Conservation (phyloP, 2,797 vertebrate species). For the Remorina albescens region DNA sequence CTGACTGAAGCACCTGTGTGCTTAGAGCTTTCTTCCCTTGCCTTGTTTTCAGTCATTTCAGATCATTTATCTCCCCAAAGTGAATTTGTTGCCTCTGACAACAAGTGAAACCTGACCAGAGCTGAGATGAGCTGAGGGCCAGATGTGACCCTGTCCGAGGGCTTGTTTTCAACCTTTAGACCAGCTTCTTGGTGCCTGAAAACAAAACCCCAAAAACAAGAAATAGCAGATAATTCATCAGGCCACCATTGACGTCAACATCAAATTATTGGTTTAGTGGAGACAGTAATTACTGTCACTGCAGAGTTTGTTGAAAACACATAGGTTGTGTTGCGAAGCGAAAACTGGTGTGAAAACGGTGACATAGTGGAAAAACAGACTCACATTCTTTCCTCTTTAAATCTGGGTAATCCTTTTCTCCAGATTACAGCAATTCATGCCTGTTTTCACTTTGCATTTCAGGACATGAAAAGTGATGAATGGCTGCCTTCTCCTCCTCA, state of each 20-base stretch:
- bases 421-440: slow-evolving; percentile 28
- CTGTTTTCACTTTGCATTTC: slow-evolving; percentile 17
- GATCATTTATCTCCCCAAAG: background rate
- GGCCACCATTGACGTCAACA: too few species aligned
- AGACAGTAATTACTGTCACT: too few species aligned
- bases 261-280: too few species aligned
- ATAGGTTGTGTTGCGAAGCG: background rate
- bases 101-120: background rate
- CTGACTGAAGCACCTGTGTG: background rate
- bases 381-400: slow-evolving; percentile 54
- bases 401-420: slow-evolving; percentile 52
- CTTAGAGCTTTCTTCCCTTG: background rate
- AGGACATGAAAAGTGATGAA: slow-evolving; percentile 16
- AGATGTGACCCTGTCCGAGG: background rate
- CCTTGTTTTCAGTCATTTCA: background rate
- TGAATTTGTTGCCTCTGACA: slow-evolving; percentile 2
- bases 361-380: slow-evolving; percentile 5
- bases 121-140: background rate
- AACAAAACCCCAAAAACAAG: background rate
- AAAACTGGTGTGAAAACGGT: background rate
- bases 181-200: background rate
- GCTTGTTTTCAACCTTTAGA: background rate
- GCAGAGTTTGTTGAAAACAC: background rate
- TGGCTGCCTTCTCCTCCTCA: background rate
- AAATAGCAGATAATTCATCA: background rate